Evolutionary conservation across 2,888 invertebrate genomes (phyloP).

Genomic region (Drosophila falleni): DNA sequence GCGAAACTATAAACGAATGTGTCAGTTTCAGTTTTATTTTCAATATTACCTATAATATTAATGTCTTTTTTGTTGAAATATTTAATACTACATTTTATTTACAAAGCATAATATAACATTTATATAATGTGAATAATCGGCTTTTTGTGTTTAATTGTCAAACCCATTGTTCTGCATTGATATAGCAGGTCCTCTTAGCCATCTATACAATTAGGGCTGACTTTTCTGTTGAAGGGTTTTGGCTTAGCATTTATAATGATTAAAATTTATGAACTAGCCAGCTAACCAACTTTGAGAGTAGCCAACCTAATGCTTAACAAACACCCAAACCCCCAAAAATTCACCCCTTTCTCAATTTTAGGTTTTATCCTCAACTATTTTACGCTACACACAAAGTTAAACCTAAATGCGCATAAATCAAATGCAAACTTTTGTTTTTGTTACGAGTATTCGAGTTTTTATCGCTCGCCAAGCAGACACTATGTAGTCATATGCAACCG

Average conservation of each 20-base stretch:
- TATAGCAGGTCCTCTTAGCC: neutral
- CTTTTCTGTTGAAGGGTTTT: conserved; percentile 20
- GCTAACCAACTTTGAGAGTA: conserved; percentile 38
- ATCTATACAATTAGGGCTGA: conserved; percentile 33
- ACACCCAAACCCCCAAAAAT: too few species aligned
- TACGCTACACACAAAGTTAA: conserved; percentile 73
- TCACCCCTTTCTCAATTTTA: conserved; percentile 6
- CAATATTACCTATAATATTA: neutral
- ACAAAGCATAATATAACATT: neutral
- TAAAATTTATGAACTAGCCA: conserved; percentile 68
- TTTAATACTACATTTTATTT: conserved; percentile 7
- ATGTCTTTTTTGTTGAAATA: conserved; percentile 4
- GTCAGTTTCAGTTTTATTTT: conserved; percentile 8
- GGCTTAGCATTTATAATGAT: conserved; percentile 73
- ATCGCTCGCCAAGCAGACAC: conserved; percentile 64
- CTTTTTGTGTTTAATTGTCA: conserved; percentile 18
- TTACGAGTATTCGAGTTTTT: conserved; percentile 64
- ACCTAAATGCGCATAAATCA: conserved; percentile 77
- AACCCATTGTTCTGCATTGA: neutral
- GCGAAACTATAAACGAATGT: conserved; percentile 15
- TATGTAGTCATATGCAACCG: conserved; percentile 34
- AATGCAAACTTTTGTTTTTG: conserved; percentile 75
- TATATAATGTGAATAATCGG: conserved; percentile 12
- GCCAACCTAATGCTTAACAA: neutral
- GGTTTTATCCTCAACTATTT: conserved; percentile 64